Evolutionary conservation across 2,888 invertebrate species (phyloP).

Genomic region (Oligia latruncula): DNA sequence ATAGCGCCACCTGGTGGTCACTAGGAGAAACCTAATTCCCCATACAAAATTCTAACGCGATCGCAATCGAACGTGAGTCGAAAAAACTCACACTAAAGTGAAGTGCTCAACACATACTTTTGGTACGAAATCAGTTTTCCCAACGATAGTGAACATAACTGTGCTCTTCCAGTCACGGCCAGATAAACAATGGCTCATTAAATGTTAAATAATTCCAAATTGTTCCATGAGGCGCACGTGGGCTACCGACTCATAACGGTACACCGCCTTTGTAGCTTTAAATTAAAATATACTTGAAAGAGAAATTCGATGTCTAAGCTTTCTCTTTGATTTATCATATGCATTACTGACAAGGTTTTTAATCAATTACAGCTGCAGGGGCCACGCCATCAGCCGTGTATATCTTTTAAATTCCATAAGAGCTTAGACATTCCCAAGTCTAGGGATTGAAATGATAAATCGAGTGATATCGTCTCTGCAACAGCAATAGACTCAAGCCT

Average conservation of each 20-base stretch:
- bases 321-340: constrained; percentile 46
- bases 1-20: no score
- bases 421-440: constrained; percentile 4
- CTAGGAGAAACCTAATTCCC: no score
- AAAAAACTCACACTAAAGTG: no score
- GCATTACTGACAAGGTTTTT: constrained; percentile 11
- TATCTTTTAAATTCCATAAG: neutral
- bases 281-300: constrained; percentile 35
- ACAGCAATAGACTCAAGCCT: neutral
- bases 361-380: neutral
- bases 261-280: constrained; percentile 24
- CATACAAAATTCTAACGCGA: no score
- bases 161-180: neutral
- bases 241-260: constrained; percentile 44
- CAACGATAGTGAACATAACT: constrained; percentile 3
- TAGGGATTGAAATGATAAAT: neutral
- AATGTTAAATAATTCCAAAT: constrained; percentile 50
- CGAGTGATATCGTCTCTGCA: neutral
- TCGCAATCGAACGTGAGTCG: no score
- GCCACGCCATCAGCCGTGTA: neutral
- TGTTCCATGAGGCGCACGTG: constrained; percentile 20
- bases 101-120: neutral
- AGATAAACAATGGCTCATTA: constrained; percentile 53
- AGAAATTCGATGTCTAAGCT: constrained; percentile 30
- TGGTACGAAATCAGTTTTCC: neutral